phyloP scores from a whole-genome alignment of 2,797 vertebrate species.

The Phrynocephalus vlangalii region DNA sequence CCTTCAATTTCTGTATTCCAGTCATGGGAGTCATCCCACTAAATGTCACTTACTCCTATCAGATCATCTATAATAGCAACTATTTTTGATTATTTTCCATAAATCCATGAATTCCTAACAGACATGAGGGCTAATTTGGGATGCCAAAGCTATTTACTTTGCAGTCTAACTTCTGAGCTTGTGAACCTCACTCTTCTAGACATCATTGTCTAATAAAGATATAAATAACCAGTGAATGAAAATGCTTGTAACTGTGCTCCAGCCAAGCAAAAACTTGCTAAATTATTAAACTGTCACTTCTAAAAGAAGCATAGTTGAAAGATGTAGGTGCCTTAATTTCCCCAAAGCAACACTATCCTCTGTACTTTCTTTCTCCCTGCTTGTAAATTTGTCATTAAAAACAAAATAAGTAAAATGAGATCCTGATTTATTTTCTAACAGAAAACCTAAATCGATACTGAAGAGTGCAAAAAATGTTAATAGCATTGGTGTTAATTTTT shows the following conservation, averaged over 20 bases:
- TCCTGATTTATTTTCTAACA: conserved; percentile 49
- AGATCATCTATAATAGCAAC: no score
- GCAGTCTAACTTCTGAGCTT: background rate
- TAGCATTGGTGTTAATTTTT: conserved; percentile 70
- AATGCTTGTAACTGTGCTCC: conserved; percentile 15
- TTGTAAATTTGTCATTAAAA: conserved; percentile 56
- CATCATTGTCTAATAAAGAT: conserved; percentile 38
- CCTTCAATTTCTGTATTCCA: no score
- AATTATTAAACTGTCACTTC: conserved; percentile 53
- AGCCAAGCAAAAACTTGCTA: conserved; percentile 11
- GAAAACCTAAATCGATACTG: conserved; percentile 53
- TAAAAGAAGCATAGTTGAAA: conserved; percentile 65
- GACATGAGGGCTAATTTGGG: background rate
- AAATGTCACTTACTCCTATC: no score
- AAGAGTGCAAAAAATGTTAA: conserved; percentile 49
- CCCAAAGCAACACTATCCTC: conserved; percentile 27
- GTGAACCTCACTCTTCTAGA: background rate
- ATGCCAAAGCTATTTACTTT: background rate
- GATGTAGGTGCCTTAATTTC: conserved; percentile 40
- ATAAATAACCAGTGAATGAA: conserved; percentile 28
- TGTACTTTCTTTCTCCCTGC: conserved; percentile 38
- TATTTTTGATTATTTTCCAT: background rate
- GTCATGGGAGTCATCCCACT: no score
- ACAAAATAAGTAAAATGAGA: conserved; percentile 61
- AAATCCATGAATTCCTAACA: background rate